Evolutionary conservation across 1,140 invertebrate genomes (phyloP).

Genomic region (Lepidurus packardi): DNA sequence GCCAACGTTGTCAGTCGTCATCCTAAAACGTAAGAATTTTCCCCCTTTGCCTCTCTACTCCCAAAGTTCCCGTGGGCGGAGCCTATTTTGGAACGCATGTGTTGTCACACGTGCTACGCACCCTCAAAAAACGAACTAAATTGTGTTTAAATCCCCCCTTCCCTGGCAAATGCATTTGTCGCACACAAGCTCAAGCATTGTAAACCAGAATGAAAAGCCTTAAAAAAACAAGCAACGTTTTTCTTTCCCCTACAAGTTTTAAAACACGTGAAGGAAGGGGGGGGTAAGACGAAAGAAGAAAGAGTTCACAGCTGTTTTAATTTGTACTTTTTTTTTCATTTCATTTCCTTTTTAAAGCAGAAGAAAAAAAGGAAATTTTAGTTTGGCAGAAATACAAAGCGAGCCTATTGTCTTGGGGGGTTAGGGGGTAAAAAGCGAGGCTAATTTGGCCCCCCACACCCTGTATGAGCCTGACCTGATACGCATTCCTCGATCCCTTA

Average conservation of each 20-base stretch:
- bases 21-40: neutral
- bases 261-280: neutral
- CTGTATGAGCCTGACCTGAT: neutral
- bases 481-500: no score
- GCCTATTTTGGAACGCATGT: neutral
- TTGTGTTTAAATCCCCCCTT: neutral
- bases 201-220: neutral
- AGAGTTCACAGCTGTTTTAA: neutral
- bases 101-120: slow-evolving; percentile 6
- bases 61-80: no score
- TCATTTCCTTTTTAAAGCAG: neutral
- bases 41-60: neutral
- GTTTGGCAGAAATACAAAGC: neutral
- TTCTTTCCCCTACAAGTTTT: neutral
- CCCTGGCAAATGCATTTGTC: neutral
- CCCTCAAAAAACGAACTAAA: neutral
- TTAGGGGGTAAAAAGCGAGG: neutral
- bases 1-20: neutral
- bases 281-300: neutral
- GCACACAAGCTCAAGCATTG: slow-evolving; percentile 12
- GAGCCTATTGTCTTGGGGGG: neutral
- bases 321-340: neutral
- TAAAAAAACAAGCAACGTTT: slow-evolving; percentile 14
- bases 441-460: neutral
- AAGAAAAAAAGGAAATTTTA: no score